phyloP scores from a whole-genome alignment of 1,140 invertebrate genomes.

The Drosophila fuyamai region DNA sequence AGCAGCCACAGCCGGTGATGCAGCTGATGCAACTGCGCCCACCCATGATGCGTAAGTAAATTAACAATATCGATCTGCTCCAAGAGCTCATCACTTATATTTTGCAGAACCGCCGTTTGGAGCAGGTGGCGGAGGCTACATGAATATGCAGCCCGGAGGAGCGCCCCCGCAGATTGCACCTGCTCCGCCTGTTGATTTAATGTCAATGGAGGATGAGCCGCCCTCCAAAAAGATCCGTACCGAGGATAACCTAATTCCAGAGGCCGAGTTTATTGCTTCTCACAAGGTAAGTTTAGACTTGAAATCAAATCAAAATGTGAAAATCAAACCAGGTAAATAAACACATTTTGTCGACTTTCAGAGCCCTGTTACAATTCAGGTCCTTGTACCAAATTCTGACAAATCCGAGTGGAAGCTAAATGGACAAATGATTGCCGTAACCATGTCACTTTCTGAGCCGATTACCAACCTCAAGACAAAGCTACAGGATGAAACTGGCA shows the following conservation, averaged over 20 bases:
- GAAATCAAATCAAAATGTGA: too few species aligned
- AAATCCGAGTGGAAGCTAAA: conserved; percentile 98
- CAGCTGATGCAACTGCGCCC: conserved; percentile 88
- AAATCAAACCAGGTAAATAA: neutral
- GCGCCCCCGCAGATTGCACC: conserved; percentile 83
- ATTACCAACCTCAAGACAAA: conserved; percentile 95
- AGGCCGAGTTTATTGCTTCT: conserved; percentile 86
- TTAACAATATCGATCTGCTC: neutral
- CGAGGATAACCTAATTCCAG: conserved; percentile 96
- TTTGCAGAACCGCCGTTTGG: conserved; percentile 80
- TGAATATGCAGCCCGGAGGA: conserved; percentile 62
- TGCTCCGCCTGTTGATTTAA: conserved; percentile 83
- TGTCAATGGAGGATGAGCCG: conserved; percentile 91
- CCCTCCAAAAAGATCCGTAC: conserved; percentile 94
- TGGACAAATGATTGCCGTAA: conserved; percentile 94
- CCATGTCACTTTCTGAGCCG: conserved; percentile 91
- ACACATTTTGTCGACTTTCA: conserved; percentile 21
- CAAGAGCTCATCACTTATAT: neutral
- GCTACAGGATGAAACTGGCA: conserved; percentile 94
- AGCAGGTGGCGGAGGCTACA: conserved; percentile 84
- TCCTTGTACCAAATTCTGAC: conserved; percentile 93
- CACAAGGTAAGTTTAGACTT: conserved; percentile 82
- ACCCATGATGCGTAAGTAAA: conserved; percentile 86
- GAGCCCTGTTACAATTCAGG: conserved; percentile 91
- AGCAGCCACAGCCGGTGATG: conserved; percentile 86